These are phyloP conservation scores for Azorinus chamasolen DNA, from an alignment of 2,888 invertebrate species.

Conservation along the genomic window DNA sequence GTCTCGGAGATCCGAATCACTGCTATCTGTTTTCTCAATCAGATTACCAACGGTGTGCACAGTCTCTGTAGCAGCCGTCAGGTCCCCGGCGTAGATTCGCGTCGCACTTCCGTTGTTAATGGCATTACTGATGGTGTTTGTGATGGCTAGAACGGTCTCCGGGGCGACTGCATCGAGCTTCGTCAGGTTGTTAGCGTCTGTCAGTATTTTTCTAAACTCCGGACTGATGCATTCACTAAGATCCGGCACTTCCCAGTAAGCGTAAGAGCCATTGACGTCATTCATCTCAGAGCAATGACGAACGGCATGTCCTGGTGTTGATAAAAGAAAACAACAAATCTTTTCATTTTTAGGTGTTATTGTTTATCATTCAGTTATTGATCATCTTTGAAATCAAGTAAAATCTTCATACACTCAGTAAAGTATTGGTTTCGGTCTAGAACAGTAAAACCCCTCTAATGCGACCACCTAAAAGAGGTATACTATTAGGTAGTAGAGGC, in stretches of 20 bases:
- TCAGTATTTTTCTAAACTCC: constrained; percentile 52
- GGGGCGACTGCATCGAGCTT: constrained; percentile 26
- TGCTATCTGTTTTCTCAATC: constrained; percentile 34
- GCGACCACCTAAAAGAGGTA: no score
- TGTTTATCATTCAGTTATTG: no score
- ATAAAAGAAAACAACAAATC: no score
- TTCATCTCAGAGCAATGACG: no score
- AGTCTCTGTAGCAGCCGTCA: constrained; percentile 64
- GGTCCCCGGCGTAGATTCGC: constrained; percentile 73
- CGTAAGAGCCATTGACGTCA: constrained; percentile 3
- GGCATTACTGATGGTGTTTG: constrained; percentile 45
- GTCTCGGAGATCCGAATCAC: neutral
- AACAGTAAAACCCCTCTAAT: no score
- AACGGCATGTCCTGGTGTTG: no score
- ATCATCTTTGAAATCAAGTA: no score
- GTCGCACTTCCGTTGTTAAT: constrained; percentile 14
- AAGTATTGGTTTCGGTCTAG: no score
- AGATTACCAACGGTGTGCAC: constrained; percentile 64
- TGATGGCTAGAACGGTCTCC: constrained; percentile 42
- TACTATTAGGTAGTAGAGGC: no score
- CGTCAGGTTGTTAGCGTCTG: constrained; percentile 21
- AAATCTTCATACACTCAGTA: no score
- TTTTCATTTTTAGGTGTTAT: no score
- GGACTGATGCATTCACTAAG: constrained; percentile 71
- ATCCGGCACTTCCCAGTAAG: constrained; percentile 69